Percentiles rank a stretch among this genome's conserved stretches.
These are phyloP conservation scores for Opisthograptis luteolata DNA, from an alignment of 2,888 invertebrate species.

Conservation along the genomic window DNA sequence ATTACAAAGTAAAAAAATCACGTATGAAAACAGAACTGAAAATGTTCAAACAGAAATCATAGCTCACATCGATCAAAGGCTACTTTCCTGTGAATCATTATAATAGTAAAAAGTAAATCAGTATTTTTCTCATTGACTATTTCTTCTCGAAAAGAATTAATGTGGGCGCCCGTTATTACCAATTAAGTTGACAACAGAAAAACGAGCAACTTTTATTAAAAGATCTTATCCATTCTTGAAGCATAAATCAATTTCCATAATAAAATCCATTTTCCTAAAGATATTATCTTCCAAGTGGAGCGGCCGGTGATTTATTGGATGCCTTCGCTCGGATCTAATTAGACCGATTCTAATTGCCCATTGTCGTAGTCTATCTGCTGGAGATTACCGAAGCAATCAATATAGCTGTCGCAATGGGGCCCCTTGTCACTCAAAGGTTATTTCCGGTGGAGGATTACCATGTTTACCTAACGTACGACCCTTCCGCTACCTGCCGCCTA, in stretches of 20 bases:
- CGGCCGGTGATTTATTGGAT: constrained; percentile 34
- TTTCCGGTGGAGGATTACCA: constrained; percentile 55
- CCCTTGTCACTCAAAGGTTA: constrained; percentile 60
- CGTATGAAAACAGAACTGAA: no score
- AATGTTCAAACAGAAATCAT: no score
- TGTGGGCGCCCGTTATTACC: not conserved
- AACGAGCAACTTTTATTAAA: constrained; percentile 1
- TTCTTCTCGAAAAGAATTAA: not conserved
- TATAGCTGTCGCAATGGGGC: constrained; percentile 53
- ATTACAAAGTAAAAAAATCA: not conserved
- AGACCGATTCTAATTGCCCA: constrained; percentile 51
- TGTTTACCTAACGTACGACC: constrained; percentile 52
- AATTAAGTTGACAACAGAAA: not conserved
- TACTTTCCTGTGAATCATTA: no score
- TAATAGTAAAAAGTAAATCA: no score
- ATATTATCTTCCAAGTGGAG: constrained; percentile 20
- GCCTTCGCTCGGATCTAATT: constrained; percentile 38
- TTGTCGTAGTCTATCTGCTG: constrained; percentile 43
- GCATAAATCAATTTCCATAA: constrained; percentile 16
- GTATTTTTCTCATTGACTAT: no score
- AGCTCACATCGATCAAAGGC: no score
- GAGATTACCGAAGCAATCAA: constrained; percentile 56
- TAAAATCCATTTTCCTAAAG: constrained; percentile 19
- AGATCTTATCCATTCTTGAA: constrained; percentile 1
- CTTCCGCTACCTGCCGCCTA: constrained; percentile 29